Evolutionary conservation across 2,113 vertebrate species (phyloP).

Genomic region (Phylloscopus trochilus): DNA sequence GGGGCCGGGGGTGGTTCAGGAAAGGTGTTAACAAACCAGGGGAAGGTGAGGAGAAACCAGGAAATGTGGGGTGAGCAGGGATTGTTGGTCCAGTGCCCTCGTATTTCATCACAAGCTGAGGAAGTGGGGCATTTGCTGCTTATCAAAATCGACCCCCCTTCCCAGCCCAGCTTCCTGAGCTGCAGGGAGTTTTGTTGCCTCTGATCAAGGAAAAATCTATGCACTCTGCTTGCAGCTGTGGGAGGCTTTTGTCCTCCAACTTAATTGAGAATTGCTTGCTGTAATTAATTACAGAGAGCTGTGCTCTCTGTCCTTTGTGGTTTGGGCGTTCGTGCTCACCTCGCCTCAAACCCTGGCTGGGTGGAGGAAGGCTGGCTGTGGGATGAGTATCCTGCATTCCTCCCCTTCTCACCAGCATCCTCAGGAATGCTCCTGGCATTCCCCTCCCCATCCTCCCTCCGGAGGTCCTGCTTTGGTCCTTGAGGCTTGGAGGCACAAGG

Average conservation of each 20-base stretch:
- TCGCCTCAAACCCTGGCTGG: background rate
- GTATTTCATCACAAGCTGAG: accelerated
- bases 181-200: background rate
- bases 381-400: background rate
- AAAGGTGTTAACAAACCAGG: background rate
- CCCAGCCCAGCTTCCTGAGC: background rate
- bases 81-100: accelerated
- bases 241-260: background rate
- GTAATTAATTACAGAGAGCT: background rate
- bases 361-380: background rate
- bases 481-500: background rate
- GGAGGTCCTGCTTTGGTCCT: background rate
- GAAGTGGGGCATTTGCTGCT: background rate
- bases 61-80: background rate
- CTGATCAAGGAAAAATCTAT: background rate
- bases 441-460: background rate
- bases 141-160: background rate
- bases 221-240: accelerated
- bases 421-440: background rate
- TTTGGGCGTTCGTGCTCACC: background rate
- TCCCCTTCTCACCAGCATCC: background rate
- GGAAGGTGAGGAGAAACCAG: background rate
- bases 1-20: background rate
- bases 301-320: background rate
- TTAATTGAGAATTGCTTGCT: background rate